A percentile compares a stretch with the other conserved stretches of the same genome.
Evolutionary conservation across 2,888 invertebrate species (phyloP).

Genomic region (Thymelicus lineola): DNA sequence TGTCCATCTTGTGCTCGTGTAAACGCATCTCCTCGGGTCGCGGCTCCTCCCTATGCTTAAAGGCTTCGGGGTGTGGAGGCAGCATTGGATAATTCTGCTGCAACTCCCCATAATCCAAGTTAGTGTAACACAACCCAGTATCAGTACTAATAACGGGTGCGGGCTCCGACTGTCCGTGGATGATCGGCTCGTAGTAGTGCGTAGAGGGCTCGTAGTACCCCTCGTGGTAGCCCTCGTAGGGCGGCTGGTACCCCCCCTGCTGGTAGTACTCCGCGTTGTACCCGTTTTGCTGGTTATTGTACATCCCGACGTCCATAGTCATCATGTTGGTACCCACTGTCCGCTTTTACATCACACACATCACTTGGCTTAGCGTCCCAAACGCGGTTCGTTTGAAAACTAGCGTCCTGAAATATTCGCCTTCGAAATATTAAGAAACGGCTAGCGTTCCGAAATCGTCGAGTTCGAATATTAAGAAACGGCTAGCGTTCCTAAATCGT

Average conservation of each 20-base stretch:
- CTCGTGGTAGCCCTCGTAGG: conserved; percentile 77
- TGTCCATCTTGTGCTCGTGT: conserved; percentile 76
- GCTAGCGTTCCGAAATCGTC: not conserved
- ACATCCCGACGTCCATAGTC: conserved; percentile 94
- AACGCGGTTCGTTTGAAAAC: not conserved
- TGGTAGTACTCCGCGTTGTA: conserved; percentile 83
- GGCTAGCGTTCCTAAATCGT: not conserved
- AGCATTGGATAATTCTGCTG: conserved; percentile 81
- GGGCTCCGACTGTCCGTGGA: conserved; percentile 74
- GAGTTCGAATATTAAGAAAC: not conserved
- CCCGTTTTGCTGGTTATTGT: conserved; percentile 87
- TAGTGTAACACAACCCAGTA: conserved; percentile 95
- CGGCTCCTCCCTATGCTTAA: conserved; percentile 84
- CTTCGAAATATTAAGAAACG: not conserved
- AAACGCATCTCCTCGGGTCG: conserved; percentile 78
- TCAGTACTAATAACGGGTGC: conserved; percentile 92
- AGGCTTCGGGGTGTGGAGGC: conserved; percentile 81
- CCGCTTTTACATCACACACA: conserved; percentile 76
- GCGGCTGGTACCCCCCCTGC: conserved; percentile 76
- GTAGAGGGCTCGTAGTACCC: conserved; percentile 78
- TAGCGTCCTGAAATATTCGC: conserved; percentile 13
- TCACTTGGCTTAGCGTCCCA: conserved; percentile 55
- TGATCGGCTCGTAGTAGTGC: conserved; percentile 81
- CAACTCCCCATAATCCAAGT: conserved; percentile 90
- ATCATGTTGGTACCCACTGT: conserved; percentile 85